Percentiles rank a stretch among this genome's conserved stretches.
Evolutionary conservation across 2,888 invertebrate species (phyloP).

Genomic region (Ornithoptera priamus): DNA sequence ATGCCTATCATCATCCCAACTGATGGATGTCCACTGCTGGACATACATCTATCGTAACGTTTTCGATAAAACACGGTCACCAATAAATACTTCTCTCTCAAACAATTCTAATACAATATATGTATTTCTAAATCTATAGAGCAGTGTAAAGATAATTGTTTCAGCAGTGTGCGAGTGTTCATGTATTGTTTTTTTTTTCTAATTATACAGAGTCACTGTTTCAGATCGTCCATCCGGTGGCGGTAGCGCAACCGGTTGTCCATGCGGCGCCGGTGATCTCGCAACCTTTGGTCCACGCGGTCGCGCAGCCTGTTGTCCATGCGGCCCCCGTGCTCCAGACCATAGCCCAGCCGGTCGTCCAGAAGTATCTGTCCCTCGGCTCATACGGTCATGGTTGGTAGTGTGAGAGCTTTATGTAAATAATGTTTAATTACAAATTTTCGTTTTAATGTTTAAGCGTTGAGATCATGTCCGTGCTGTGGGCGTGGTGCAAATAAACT

Average conservation of each 20-base stretch:
- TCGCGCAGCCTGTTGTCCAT: slow-evolving; percentile 51
- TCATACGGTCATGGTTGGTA: slow-evolving; percentile 68
- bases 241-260: slow-evolving; percentile 30
- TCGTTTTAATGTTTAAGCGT: slow-evolving; percentile 48
- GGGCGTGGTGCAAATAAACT: slow-evolving; percentile 59
- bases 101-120: too few relatives aligned
- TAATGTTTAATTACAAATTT: slow-evolving; percentile 39
- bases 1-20: too few relatives aligned
- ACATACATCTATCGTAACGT: too few relatives aligned
- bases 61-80: too few relatives aligned
- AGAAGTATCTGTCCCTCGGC: slow-evolving; percentile 37
- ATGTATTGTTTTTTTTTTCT: background rate
- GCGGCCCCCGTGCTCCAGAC: slow-evolving; percentile 56
- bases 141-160: too few relatives aligned
- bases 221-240: slow-evolving; percentile 48
- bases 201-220: slow-evolving; percentile 6
- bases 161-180: background rate
- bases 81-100: too few relatives aligned
- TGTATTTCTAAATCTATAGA: too few relatives aligned
- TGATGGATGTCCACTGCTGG: too few relatives aligned
- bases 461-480: slow-evolving; percentile 65
- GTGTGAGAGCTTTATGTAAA: slow-evolving; percentile 41
- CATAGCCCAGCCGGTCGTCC: slow-evolving; percentile 50
- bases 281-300: slow-evolving; percentile 52
- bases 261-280: slow-evolving; percentile 37